These are phyloP conservation scores for Perca flavescens DNA, from an alignment of 2,113 vertebrate genomes.

Conservation along the genomic window DNA sequence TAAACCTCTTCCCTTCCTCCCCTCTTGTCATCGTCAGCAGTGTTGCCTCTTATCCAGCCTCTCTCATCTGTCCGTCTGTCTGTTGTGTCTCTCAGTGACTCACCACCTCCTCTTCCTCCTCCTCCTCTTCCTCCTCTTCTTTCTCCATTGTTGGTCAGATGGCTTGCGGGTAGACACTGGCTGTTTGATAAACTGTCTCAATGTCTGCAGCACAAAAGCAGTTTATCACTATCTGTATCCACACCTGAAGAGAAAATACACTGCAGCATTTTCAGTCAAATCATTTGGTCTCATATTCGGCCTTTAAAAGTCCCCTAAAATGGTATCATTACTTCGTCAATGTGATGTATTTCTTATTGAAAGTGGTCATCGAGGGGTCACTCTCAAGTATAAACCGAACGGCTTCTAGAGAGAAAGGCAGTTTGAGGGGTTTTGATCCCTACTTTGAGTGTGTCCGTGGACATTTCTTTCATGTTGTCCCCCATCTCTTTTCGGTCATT, in stretches of 20 bases:
- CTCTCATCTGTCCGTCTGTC: slow-evolving; percentile 37
- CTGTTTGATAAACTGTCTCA: slow-evolving; percentile 23
- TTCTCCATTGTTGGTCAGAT: background rate
- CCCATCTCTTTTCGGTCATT: no score
- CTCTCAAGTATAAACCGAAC: background rate
- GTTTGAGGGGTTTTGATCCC: no score
- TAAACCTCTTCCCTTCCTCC: slow-evolving; percentile 45
- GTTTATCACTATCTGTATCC: background rate
- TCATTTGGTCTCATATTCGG: background rate
- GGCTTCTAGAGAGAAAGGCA: background rate
- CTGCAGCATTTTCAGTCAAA: background rate
- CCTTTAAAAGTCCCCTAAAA: background rate
- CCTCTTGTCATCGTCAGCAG: slow-evolving; percentile 40
- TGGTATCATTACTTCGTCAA: no score
- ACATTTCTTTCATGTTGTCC: no score
- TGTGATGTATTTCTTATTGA: background rate
- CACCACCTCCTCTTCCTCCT: slow-evolving; percentile 30
- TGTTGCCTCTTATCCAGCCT: slow-evolving; percentile 53
- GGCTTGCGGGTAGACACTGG: background rate
- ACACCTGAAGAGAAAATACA: background rate
- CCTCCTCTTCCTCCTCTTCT: no score
- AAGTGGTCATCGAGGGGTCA: background rate
- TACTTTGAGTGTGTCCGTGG: no score
- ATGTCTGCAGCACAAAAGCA: background rate
- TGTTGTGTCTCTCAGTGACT: slow-evolving; percentile 57